Conservation (phyloP, 1,140 invertebrate species). For the Macrostomum lignano region DNA sequence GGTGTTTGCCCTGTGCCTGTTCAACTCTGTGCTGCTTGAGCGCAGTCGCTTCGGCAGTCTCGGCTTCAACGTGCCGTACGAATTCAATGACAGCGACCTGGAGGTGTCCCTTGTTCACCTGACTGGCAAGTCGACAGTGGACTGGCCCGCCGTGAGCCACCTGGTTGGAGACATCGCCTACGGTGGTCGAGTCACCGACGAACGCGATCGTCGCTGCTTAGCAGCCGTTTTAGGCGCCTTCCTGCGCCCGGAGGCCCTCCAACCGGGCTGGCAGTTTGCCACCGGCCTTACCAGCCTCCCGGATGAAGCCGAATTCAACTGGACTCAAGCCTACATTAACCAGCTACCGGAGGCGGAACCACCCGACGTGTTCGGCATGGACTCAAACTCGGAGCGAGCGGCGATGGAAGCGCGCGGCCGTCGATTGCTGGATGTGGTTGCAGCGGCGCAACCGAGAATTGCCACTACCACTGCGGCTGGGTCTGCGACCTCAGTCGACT, state of each 20-base stretch:
- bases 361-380: constrained; percentile 62
- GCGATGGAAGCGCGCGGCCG: constrained; percentile 33
- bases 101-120: constrained; percentile 16
- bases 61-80: constrained; percentile 82
- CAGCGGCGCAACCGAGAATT: constrained; percentile 21
- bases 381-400: constrained; percentile 54
- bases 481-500: no score
- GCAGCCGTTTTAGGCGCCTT: constrained; percentile 25
- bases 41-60: constrained; percentile 70
- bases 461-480: no score
- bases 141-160: background rate
- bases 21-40: constrained; percentile 29
- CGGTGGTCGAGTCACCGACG: constrained; percentile 1
- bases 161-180: background rate
- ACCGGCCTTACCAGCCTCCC: constrained; percentile 28
- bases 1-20: background rate
- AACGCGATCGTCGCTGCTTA: background rate
- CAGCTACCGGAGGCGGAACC: constrained; percentile 43
- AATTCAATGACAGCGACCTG: constrained; percentile 86
- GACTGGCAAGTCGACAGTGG: constrained; percentile 8
- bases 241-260: constrained; percentile 18
- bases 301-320: constrained; percentile 11
- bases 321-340: constrained; percentile 36
- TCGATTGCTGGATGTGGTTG: constrained; percentile 17
- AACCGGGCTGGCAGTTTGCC: no score